Evolutionary conservation across 2,888 invertebrate genomes (phyloP), one percentile per base, ranked within the genome.

Genomic region (Neoascia interrupta): DNA sequence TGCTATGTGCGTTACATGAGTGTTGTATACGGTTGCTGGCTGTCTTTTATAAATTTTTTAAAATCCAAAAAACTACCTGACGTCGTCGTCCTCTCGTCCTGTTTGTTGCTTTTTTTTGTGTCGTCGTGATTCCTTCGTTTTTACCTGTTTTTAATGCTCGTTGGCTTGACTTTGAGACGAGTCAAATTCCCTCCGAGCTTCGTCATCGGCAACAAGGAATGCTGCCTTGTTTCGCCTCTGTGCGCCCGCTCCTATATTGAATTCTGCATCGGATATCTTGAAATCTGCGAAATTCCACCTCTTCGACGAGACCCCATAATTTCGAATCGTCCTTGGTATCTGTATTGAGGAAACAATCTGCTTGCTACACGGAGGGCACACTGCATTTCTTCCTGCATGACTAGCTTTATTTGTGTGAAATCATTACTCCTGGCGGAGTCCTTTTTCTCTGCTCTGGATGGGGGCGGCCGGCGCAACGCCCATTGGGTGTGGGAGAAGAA

Each of bases 211-310:
- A 54, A 23, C 39, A 41, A 31, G 49, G 60, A 68, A 68, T 66
- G 53, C 18, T 47, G 23, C 11, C 41, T 39, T 36, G 66, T 41
- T 61, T 36, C 28, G 28, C 34, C 26, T 19, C 1, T 26, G 26
- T 54, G 16, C 28, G 8, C 47, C 53, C 47, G 54, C 4, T 61
- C 61, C 43, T n/a, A n/a, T n/a, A 37, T 51, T 28, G 56, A 26
- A 56, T 74, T 68, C 18, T 39, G 26, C 54, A 49, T 61, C 15
- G 60, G 13, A 61, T 73, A 31, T 73, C 43, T 23, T 34, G 41
- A 69, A 63, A 63, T 75, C 61, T 49, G 41, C 43, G 69, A 75
- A n/a, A 69, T 69, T 75, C 63, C 69, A 74, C 41, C 61, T 61
- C 69, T 56, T 75, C 49, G 36, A 16, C 49, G 16, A 63, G 49